Evolutionary conservation across 2,113 vertebrate species (phyloP).

Genomic region (rat (Rattus norvegicus)): DNA sequence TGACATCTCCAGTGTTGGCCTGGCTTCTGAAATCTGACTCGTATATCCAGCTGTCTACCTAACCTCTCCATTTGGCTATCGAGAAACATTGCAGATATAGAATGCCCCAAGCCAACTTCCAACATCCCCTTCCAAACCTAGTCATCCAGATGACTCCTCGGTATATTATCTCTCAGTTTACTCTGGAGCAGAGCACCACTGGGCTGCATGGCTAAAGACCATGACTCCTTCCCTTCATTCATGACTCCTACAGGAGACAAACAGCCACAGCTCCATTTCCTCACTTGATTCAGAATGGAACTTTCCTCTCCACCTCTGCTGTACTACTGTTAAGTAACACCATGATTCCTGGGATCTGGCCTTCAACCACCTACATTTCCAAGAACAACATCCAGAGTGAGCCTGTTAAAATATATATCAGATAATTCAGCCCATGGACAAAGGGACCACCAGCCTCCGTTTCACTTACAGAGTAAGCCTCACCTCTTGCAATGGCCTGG

Average conservation of each 20-base stretch:
- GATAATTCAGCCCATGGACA: neutral
- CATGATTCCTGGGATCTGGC: neutral
- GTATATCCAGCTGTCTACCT: neutral
- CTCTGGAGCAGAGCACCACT: neutral
- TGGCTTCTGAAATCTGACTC: neutral
- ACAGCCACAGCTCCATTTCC: neutral
- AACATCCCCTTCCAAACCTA: neutral
- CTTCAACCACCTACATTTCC: neutral
- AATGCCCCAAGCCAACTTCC: neutral
- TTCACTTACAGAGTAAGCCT: neutral
- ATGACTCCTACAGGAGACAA: neutral
- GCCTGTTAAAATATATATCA: neutral
- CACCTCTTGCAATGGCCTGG: neutral
- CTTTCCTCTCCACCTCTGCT: neutral
- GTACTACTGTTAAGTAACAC: neutral
- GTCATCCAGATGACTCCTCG: neutral
- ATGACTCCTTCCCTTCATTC: neutral
- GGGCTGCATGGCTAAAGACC: neutral
- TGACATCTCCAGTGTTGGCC: neutral
- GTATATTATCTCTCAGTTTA: accelerated
- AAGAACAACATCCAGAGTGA: neutral
- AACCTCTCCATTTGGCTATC: neutral
- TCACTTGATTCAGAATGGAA: neutral
- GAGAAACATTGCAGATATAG: neutral
- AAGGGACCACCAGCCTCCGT: neutral